These are phyloP conservation scores for Falco cherrug DNA, from an alignment of 2,797 vertebrate genomes.

Conservation along the genomic window DNA sequence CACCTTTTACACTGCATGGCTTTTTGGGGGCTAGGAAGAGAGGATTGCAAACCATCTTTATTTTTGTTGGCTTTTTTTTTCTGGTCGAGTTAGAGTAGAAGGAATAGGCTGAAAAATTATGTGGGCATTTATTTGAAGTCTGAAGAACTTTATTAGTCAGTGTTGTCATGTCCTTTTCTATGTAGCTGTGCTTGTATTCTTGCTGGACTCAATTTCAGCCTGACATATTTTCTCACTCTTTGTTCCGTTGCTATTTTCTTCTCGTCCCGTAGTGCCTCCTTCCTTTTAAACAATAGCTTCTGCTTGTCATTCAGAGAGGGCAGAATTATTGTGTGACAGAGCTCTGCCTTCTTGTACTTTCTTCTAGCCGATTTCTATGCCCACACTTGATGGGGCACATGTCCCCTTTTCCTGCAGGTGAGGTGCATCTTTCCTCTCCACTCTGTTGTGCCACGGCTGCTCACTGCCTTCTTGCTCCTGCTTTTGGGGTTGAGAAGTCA, in stretches of 20 bases:
- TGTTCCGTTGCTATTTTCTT: not conserved
- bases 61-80: not conserved
- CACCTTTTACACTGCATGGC: not conserved
- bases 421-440: not conserved
- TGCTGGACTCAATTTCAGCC: not conserved
- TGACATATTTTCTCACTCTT: not conserved
- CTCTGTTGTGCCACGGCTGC: fast-evolving
- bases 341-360: not conserved
- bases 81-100: fast-evolving
- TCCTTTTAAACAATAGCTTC: not conserved
- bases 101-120: not conserved
- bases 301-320: not conserved
- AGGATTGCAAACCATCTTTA: not conserved
- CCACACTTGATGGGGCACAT: too few relatives aligned
- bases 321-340: not conserved
- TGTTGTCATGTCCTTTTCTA: fast-evolving
- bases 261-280: not conserved
- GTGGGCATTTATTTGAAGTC: not conserved
- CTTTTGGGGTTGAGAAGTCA: not conserved
- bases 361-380: not conserved
- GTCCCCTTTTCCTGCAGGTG: fast-evolving
- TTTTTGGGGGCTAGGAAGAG: not conserved
- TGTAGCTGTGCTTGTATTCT: not conserved
- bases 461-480: not conserved
- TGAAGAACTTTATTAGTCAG: not conserved